Evolutionary conservation across 2,113 vertebrate species (phyloP), one percentile per base, ranked within the genome.

Genomic region (Vulpes ferrilata): DNA sequence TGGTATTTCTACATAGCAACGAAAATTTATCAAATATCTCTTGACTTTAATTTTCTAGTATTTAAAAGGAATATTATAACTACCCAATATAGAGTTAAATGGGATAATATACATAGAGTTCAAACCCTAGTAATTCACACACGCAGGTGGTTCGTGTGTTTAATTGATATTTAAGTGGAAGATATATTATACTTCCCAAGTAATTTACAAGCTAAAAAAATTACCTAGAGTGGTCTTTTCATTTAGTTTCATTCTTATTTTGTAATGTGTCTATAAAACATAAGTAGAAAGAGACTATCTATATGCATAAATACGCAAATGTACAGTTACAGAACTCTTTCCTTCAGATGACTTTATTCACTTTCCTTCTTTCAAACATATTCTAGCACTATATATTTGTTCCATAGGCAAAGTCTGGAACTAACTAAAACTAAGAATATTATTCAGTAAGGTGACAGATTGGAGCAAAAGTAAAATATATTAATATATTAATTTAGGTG

Each of bases 301-400:
- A 53, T 73, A 7, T 73, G 60, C 67, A 65, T 55, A 5, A 7
- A 55, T 59, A 84, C 22, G 79, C 2, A 90, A 95, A 69, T 59
- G 27, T 35, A 38, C 38, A 85, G 8, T 85, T 94, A 19, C 0
- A 94, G 78, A 81, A 88, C 0, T 16, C 30, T 55, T 69, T 74
- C 15, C 27, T 86, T 94, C n/a, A 78, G 27, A 27, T 92, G 64
- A 89, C 62, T 59, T 81, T 94, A 43, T 84, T 88, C n/a, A 74
- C 11, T 73, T 90, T 59, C 12, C 57, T 95, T 82, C 43, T 23
- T 13, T 86, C 74, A 79, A 67, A 73, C 53, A 48, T 30, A 55
- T 60, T n/a, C 62, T 73, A 67, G 38, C 2, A 60, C 9, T 30
- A 23, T 38, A 13, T 19, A 23, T 53, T 57, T n/a, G 1, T 81